Conservation (phyloP, 2,113 vertebrate species). For the Serinus canaria region DNA sequence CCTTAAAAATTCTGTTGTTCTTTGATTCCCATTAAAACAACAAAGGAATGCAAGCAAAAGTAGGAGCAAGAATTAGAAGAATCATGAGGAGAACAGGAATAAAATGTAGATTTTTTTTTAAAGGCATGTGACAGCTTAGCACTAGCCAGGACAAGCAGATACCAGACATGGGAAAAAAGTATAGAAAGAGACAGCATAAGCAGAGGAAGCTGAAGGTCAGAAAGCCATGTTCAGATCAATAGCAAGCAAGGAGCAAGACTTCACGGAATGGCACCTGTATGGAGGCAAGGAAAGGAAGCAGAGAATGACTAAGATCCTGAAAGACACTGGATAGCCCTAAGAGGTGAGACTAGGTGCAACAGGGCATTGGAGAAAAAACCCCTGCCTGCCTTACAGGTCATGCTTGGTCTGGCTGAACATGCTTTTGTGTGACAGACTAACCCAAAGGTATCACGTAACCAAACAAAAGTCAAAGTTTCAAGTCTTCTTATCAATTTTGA, state of each 20-base stretch:
- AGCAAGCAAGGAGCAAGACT: not conserved
- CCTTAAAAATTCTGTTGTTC: not conserved
- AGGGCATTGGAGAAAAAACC: not conserved
- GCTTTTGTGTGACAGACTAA: not conserved
- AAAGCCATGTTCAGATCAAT: not conserved
- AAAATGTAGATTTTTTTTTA: not conserved
- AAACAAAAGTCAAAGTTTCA: not conserved
- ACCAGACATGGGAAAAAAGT: not conserved
- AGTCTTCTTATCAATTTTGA: not conserved
- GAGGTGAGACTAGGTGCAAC: not conserved
- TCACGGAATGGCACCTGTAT: not conserved
- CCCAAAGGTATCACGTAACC: not conserved
- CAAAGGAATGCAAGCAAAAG: not conserved
- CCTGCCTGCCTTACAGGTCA: rapidly evolving
- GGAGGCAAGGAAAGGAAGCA: not conserved
- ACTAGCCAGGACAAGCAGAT: not conserved
- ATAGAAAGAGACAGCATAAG: not conserved
- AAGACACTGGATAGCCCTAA: not conserved
- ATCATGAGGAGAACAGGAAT: not conserved
- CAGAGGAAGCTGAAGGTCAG: not conserved
- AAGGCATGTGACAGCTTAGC: not conserved
- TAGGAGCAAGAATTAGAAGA: not conserved
- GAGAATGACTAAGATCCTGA: not conserved
- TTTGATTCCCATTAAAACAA: not conserved
- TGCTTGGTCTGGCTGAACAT: not conserved